A percentile compares a stretch with the other conserved stretches of the same genome.
These are phyloP conservation scores for Kryphioiulus occultus DNA, from an alignment of 2,888 invertebrate species.

Conservation along the genomic window DNA sequence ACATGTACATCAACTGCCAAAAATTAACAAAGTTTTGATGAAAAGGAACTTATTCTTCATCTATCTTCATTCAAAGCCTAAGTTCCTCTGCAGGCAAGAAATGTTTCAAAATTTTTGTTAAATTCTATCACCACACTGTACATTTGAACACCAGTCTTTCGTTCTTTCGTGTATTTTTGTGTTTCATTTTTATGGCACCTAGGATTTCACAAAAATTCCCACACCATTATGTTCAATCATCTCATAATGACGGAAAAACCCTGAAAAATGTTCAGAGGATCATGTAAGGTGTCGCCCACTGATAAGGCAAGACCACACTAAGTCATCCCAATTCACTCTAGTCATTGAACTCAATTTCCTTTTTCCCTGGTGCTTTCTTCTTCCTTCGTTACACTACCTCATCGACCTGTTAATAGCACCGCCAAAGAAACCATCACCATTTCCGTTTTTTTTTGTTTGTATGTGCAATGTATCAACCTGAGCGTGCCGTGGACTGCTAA, in stretches of 20 bases:
- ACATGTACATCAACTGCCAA: not conserved
- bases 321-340: slow-evolving; percentile 14
- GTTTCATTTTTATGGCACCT: not conserved
- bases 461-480: slow-evolving; percentile 35
- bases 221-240: not conserved
- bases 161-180: not conserved
- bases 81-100: not conserved
- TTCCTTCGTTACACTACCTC: slow-evolving; percentile 10
- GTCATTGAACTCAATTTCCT: slow-evolving; percentile 1
- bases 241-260: not conserved
- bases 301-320: not conserved
- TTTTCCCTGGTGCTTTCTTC: not conserved
- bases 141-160: not conserved
- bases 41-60: not conserved
- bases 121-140: not conserved
- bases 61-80: not conserved
- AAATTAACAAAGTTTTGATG: not conserved
- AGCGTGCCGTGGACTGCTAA: not conserved
- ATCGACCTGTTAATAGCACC: slow-evolving; percentile 1
- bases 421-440: not conserved
- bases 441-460: not conserved
- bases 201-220: not conserved
- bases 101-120: not conserved
- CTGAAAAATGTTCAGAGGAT: not conserved
- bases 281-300: not conserved